Conservation (phyloP, 1,140 invertebrate species). For the Aethina tumida region DNA sequence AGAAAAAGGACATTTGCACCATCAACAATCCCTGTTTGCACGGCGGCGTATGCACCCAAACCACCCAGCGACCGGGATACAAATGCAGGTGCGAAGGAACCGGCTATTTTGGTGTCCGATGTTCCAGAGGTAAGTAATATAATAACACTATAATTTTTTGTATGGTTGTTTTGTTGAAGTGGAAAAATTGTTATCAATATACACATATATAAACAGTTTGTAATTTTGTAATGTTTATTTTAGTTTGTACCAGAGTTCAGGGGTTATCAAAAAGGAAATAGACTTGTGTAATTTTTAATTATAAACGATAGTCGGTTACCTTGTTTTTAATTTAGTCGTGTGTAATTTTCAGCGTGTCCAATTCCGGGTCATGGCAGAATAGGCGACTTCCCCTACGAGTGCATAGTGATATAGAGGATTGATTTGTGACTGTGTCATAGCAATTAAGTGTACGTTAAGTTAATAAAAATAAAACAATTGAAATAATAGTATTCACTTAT, state of each 20-base stretch:
- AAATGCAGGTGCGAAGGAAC: conserved; percentile 64
- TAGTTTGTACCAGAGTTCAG: too few relatives aligned
- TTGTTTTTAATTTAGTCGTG: background rate
- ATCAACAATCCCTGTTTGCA: conserved; percentile 48
- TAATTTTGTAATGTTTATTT: too few relatives aligned
- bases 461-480: conserved; percentile 19
- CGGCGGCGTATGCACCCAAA: conserved; percentile 57
- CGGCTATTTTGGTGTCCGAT: conserved; percentile 56
- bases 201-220: too few relatives aligned
- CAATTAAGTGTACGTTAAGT: conserved; percentile 3
- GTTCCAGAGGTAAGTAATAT: conserved; percentile 35
- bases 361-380: conserved; percentile 33
- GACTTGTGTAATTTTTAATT: background rate
- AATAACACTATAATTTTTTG: conserved; percentile 1
- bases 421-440: background rate
- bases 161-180: conserved; percentile 4
- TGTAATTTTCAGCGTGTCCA: conserved; percentile 44
- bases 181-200: background rate
- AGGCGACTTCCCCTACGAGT: conserved; percentile 53
- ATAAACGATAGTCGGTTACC: background rate
- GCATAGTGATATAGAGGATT: conserved; percentile 49
- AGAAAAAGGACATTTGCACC: conserved; percentile 49
- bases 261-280: background rate
- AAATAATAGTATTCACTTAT: conserved; percentile 25
- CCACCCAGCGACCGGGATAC: conserved; percentile 52